Evolutionary conservation across 2,888 invertebrate species (phyloP).

Genomic region (Lasioglossum vierecki): DNA sequence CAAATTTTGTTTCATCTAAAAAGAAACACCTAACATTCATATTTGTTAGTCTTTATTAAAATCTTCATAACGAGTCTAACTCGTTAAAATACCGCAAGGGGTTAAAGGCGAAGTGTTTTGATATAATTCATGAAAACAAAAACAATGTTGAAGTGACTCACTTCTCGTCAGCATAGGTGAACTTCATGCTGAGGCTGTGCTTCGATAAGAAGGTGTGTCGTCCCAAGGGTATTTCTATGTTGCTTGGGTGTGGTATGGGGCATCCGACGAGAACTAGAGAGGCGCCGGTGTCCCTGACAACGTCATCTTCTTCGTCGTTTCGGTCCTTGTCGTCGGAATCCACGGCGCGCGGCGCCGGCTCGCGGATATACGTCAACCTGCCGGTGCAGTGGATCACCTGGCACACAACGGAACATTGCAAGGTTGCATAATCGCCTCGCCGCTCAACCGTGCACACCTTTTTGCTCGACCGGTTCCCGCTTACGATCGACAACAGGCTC

Average conservation of each 20-base stretch:
- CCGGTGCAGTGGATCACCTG: conserved; percentile 96
- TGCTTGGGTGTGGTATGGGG: conserved; percentile 95
- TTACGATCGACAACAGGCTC: not conserved
- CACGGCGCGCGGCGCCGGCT: conserved; percentile 54
- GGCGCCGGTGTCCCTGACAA: conserved; percentile 77
- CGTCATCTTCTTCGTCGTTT: conserved; percentile 74
- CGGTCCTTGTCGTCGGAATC: conserved; percentile 73
- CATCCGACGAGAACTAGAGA: conserved; percentile 91
- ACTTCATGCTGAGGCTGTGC: conserved; percentile 97
- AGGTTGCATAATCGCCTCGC: conserved; percentile 4
- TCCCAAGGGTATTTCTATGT: conserved; percentile 95
- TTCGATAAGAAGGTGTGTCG: conserved; percentile 95
- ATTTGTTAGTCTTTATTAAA: no score
- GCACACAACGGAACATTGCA: conserved; percentile 68
- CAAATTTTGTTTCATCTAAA: no score
- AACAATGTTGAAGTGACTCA: conserved; percentile 84
- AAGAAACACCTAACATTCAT: no score
- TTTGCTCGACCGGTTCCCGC: not conserved
- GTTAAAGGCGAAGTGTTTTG: no score
- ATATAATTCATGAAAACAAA: no score
- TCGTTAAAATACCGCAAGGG: no score
- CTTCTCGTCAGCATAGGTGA: conserved; percentile 97
- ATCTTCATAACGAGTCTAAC: no score
- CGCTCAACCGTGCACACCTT: not conserved
- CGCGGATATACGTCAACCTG: conserved; percentile 86